phyloP scores from a whole-genome alignment of 2,888 invertebrate species.

The Ramazzottius varieornatus region DNA sequence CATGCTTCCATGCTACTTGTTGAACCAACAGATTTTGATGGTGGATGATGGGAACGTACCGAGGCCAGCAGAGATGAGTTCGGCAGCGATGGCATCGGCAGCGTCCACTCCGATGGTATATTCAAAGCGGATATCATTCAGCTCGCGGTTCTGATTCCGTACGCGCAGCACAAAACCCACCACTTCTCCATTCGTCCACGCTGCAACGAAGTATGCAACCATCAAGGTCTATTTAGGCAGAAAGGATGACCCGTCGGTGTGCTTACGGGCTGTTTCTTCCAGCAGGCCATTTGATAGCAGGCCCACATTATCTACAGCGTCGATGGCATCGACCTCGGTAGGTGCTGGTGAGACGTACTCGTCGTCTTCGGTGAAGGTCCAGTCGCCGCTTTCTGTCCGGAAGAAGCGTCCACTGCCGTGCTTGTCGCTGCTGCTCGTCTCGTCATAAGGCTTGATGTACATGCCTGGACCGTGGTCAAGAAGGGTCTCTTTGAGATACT shows the following conservation, averaged over 20 bases:
- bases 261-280: not conserved
- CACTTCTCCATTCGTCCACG: not conserved
- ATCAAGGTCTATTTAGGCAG: not conserved
- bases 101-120: constrained; percentile 50
- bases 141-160: constrained; percentile 31
- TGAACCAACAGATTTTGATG: not conserved
- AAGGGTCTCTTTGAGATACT: constrained; percentile 17
- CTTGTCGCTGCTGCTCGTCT: not conserved
- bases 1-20: constrained; percentile 6
- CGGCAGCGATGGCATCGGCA: not conserved
- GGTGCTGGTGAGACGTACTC: constrained; percentile 26
- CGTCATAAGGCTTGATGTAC: constrained; percentile 1
- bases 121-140: constrained; percentile 94
- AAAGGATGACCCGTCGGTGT: not conserved
- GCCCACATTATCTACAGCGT: not conserved
- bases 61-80: not conserved
- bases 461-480: constrained; percentile 12
- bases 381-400: constrained; percentile 78
- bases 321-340: not conserved
- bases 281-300: not conserved
- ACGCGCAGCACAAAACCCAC: not conserved
- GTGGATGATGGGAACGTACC: constrained; percentile 6
- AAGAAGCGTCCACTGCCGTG: constrained; percentile 20
- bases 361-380: constrained; percentile 93
- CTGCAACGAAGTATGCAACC: not conserved